A percentile compares a stretch with the other conserved stretches of the same genome.
phyloP scores from a whole-genome alignment of 2,797 vertebrate genomes.

The Babyrousa celebensis region DNA sequence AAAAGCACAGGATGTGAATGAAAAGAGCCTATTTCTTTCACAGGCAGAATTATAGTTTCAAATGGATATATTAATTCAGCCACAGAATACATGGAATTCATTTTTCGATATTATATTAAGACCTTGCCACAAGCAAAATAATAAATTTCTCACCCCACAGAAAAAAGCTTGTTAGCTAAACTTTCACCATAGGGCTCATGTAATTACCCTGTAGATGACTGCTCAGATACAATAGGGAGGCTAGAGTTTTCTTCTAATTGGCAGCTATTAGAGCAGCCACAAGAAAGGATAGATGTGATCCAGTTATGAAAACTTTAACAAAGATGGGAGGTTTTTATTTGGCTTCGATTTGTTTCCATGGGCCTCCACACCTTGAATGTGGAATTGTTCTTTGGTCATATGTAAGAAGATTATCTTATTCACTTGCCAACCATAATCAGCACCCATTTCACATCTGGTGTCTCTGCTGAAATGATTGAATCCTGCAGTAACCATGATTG shows the following conservation, averaged over 20 bases:
- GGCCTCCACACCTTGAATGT: not conserved
- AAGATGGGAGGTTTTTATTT: conserved; percentile 42
- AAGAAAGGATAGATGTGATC: conserved; percentile 9
- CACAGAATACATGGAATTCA: not conserved
- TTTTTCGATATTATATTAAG: not conserved
- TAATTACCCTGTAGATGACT: conserved; percentile 36
- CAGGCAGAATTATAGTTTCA: conserved; percentile 41
- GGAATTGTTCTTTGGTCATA: not conserved
- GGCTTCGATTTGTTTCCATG: conserved; percentile 41
- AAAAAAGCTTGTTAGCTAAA: conserved; percentile 38
- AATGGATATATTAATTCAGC: conserved; percentile 45
- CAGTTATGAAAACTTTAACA: conserved; percentile 75
- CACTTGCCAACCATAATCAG: conserved; percentile 66
- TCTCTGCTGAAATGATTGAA: conserved; percentile 71
- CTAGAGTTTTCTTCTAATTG: conserved; percentile 65
- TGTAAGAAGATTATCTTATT: not conserved
- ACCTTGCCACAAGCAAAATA: conserved; percentile 49
- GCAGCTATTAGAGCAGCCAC: not conserved
- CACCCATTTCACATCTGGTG: not conserved
- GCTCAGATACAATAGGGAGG: not conserved
- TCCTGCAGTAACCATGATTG: not conserved
- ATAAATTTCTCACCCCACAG: not conserved
- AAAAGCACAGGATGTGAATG: conserved; percentile 29
- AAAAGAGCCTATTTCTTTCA: conserved; percentile 49
- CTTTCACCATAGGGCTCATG: conserved; percentile 52